Evolutionary conservation across 35 echinoderm and acorn worm genomes (phyloP).

Genomic region (Apostichopus californicus): DNA sequence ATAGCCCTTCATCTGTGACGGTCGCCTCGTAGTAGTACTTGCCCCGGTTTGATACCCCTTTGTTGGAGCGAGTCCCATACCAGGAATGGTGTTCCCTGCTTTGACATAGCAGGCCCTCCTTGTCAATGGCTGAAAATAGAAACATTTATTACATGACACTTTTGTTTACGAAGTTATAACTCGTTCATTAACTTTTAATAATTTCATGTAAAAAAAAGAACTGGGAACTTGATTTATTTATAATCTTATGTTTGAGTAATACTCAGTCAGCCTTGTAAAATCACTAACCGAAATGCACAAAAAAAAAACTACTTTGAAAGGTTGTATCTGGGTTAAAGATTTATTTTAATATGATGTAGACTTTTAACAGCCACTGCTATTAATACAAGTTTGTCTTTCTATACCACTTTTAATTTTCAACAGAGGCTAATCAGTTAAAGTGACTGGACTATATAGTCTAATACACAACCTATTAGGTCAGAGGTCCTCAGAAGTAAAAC

Average conservation of each 20-base stretch:
- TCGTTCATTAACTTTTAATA: no score
- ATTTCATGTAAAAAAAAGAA: no score
- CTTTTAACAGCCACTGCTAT: background rate
- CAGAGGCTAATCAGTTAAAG: no score
- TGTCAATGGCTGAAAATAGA: constrained; percentile 80
- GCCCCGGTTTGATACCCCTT: constrained; percentile 77
- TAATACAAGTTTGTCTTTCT: background rate
- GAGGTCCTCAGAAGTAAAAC: no score
- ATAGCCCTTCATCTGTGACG: constrained; percentile 94
- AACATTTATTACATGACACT: background rate
- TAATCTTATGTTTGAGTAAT: no score
- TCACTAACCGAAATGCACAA: no score
- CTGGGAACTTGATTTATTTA: no score
- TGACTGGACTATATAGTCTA: no score
- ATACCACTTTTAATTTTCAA: no score
- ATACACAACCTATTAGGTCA: no score
- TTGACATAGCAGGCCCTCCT: constrained; percentile 80
- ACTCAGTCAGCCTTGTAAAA: no score
- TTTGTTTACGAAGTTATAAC: no score
- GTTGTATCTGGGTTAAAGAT: background rate
- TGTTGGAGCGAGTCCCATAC: constrained; percentile 90
- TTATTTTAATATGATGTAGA: background rate
- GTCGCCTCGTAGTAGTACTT: constrained; percentile 97
- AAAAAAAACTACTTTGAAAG: background rate
- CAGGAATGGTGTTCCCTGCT: constrained; percentile 84